These are phyloP conservation scores for Camarhynchus parvulus DNA, from an alignment of 2,113 vertebrate genomes.

Conservation along the genomic window DNA sequence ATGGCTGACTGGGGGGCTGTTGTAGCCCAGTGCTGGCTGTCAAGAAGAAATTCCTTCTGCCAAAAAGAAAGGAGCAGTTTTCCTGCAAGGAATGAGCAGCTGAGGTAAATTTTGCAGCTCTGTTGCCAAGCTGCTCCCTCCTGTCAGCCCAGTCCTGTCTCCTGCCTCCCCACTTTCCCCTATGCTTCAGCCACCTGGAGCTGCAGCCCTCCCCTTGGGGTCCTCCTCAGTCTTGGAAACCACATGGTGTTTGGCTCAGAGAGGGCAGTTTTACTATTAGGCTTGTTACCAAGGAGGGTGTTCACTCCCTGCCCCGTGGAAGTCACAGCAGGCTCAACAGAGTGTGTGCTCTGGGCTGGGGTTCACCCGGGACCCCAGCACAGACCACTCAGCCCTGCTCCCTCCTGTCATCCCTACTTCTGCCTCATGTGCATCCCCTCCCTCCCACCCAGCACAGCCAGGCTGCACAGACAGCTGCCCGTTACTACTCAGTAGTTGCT, in stretches of 20 bases:
- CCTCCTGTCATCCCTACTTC: not conserved
- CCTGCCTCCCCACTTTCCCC: not conserved
- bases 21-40: not conserved
- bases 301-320: not conserved
- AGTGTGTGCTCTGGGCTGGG: not conserved
- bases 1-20: not conserved
- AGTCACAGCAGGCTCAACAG: not conserved
- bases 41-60: not conserved
- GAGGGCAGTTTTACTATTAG: not conserved
- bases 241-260: not conserved
- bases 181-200: conserved; percentile 37
- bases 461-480: conserved; percentile 44
- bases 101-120: not conserved
- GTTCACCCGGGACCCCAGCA: not conserved
- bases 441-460: not conserved
- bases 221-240: conserved; percentile 13
- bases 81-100: not conserved
- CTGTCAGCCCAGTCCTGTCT: not conserved
- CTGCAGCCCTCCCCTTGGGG: not conserved
- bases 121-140: not conserved
- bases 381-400: not conserved
- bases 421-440: not conserved
- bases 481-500: conserved; percentile 49
- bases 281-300: not conserved
- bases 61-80: not conserved